These are phyloP conservation scores for Setophaga coronata DNA, from an alignment of 2,113 vertebrate genomes.

Conservation along the genomic window DNA sequence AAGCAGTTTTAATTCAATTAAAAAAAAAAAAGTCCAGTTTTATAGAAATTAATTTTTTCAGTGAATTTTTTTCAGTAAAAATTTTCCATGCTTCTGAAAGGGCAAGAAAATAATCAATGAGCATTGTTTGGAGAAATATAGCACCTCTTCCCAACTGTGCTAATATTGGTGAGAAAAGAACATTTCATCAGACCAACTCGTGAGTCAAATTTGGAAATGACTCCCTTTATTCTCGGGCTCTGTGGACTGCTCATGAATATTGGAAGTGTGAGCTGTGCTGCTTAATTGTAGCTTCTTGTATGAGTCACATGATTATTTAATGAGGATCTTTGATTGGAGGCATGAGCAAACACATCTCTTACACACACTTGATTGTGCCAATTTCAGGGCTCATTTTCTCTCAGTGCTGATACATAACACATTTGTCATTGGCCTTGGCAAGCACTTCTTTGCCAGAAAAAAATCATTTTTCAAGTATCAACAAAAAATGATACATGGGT, in stretches of 20 bases:
- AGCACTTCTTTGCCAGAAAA: not conserved
- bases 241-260: not conserved
- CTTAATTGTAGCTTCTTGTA: conserved; percentile 16
- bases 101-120: not conserved
- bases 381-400: not conserved
- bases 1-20: not conserved
- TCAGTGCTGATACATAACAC: not conserved
- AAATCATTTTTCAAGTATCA: not conserved
- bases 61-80: not conserved
- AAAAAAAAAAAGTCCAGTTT: not conserved
- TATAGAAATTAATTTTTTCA: not conserved
- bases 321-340: not conserved
- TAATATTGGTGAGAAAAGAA: not conserved
- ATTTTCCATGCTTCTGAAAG: not conserved
- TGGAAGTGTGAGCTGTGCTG: not conserved
- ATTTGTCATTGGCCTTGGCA: not conserved
- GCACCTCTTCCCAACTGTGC: not conserved
- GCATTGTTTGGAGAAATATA: not conserved
- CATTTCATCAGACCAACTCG: not conserved
- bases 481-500: not conserved
- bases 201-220: not conserved
- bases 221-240: not conserved
- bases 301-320: conserved; percentile 24
- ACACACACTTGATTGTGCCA: not conserved
- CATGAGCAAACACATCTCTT: not conserved